Evolutionary conservation across 2,113 vertebrate genomes (phyloP).

Genomic region (Columba livia): DNA sequence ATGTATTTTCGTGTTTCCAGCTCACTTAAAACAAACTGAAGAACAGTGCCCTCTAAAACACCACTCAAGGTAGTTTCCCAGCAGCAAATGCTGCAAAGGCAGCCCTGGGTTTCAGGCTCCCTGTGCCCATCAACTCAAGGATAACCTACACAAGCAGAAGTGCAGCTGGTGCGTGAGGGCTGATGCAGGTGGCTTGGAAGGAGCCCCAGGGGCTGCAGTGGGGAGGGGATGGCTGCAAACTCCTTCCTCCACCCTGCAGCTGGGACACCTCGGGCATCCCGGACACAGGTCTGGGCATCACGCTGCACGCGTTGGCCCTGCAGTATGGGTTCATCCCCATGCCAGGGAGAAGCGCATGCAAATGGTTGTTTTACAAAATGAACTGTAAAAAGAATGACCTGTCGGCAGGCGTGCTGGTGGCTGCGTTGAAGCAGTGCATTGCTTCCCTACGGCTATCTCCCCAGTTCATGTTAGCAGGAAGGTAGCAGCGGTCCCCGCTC

Average conservation of each 20-base stretch:
- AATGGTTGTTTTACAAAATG: fast-evolving
- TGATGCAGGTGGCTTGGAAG: neutral
- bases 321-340: neutral
- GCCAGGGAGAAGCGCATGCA: slow-evolving; percentile 19
- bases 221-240: neutral
- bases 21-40: neutral
- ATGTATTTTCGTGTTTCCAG: neutral
- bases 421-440: slow-evolving; percentile 2
- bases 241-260: neutral
- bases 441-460: neutral
- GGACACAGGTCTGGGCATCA: neutral
- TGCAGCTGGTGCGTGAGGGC: neutral
- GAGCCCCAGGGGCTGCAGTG: neutral
- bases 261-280: neutral
- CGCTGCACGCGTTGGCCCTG: neutral
- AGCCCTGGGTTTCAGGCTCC: neutral
- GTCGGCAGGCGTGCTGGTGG: slow-evolving; percentile 44
- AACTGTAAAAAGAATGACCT: slow-evolving; percentile 9
- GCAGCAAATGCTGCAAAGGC: neutral
- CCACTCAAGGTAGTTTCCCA: neutral
- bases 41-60: neutral
- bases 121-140: fast-evolving
- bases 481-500: neutral
- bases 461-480: neutral
- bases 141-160: neutral